Conservation (phyloP, 2,113 vertebrate genomes). For the Erythrolamprus reginae region DNA sequence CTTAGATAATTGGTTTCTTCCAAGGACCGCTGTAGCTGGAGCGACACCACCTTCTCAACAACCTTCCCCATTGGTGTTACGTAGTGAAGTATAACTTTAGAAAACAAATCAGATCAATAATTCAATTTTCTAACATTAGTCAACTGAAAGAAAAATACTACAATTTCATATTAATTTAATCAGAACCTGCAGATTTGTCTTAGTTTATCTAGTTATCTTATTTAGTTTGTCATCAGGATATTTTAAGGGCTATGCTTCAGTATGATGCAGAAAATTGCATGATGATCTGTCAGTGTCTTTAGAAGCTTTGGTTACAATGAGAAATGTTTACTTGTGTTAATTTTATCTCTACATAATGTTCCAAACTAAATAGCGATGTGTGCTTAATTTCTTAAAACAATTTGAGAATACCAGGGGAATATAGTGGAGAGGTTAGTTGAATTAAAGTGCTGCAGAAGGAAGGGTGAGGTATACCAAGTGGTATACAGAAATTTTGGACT, state of each 20-base stretch:
- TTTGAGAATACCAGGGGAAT: conserved; percentile 44
- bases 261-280: conserved; percentile 13
- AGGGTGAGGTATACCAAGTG: conserved; percentile 63
- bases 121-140: conserved; percentile 56
- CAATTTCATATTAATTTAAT: conserved; percentile 15
- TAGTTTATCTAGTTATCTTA: neutral
- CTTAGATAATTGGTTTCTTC: too few species aligned
- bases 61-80: too few species aligned
- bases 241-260: neutral
- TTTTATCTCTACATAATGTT: conserved; percentile 55
- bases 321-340: conserved; percentile 1
- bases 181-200: conserved; percentile 24
- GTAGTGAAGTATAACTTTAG: conserved; percentile 61
- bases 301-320: conserved; percentile 26
- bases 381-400: conserved; percentile 71
- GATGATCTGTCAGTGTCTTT: conserved; percentile 24
- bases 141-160: conserved; percentile 35
- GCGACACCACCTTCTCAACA: too few species aligned
- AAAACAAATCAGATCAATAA: conserved; percentile 62
- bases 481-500: conserved; percentile 66
- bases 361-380: conserved; percentile 48
- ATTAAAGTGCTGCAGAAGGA: conserved; percentile 22
- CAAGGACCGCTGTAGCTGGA: too few species aligned
- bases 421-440: conserved; percentile 43
- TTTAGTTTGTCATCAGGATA: conserved; percentile 9